Evolutionary conservation across 2,113 vertebrate genomes (phyloP).

Genomic region (Ginglymostoma cirratum): DNA sequence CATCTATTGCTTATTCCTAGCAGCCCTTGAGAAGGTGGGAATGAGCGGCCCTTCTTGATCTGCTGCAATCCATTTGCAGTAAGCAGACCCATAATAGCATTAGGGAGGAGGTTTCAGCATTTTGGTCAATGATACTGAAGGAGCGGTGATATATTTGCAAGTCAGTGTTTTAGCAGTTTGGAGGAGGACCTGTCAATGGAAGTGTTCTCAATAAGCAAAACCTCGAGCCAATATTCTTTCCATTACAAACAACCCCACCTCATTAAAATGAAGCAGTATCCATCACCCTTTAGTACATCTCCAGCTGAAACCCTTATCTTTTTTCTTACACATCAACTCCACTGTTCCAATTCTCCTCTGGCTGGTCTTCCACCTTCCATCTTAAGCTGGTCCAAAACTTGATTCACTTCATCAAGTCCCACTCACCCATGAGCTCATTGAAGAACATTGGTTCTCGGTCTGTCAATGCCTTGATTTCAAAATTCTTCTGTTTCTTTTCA

Average conservation of each 20-base stretch:
- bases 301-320: neutral
- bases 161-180: too few relatives aligned
- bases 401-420: neutral
- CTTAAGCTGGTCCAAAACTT: neutral
- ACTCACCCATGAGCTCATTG: neutral
- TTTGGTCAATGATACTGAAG: too few relatives aligned
- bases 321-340: neutral
- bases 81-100: too few relatives aligned
- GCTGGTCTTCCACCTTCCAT: neutral
- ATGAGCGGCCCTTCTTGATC: too few relatives aligned
- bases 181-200: too few relatives aligned
- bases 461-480: neutral
- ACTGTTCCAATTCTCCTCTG: neutral
- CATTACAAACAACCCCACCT: neutral
- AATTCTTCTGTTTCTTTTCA: neutral
- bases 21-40: too few relatives aligned
- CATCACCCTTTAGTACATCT: neutral
- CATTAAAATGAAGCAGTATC: neutral
- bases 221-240: neutral
- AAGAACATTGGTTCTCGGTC: neutral
- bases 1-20: too few relatives aligned
- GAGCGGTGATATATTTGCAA: too few relatives aligned
- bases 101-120: too few relatives aligned
- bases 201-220: neutral
- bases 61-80: too few relatives aligned